These are phyloP conservation scores for Drosophila mimetica DNA, from an alignment of 2,888 invertebrate species.

Conservation along the genomic window DNA sequence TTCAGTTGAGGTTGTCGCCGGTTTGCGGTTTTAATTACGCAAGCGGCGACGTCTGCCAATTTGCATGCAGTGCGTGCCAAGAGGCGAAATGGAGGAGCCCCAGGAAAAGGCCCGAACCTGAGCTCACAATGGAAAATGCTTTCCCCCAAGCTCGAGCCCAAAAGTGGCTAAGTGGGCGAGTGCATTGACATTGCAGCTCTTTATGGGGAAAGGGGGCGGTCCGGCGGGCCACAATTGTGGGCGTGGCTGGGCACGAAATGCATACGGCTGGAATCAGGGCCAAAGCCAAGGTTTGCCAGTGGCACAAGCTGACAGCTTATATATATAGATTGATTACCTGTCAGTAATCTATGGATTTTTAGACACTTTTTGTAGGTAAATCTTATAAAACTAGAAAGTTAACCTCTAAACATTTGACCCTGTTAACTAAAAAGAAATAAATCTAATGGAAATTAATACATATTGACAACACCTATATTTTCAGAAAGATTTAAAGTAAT, in stretches of 20 bases:
- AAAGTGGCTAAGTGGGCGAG: conserved; percentile 56
- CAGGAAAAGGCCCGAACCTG: conserved; percentile 28
- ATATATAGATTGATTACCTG: not conserved
- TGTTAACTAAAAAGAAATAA: not conserved
- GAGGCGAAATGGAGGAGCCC: conserved; percentile 24
- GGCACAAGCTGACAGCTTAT: conserved; percentile 6
- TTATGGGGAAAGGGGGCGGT: not conserved
- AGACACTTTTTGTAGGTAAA: not conserved
- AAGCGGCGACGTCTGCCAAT: conserved; percentile 50
- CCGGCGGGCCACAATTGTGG: conserved; percentile 11
- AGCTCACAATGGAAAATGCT: conserved; percentile 34
- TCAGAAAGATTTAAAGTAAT: too few species aligned
- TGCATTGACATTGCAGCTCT: conserved; percentile 57
- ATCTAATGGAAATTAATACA: too few species aligned
- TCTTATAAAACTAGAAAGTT: not conserved
- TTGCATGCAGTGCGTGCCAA: conserved; percentile 66
- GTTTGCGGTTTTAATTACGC: conserved; percentile 61
- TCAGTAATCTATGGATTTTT: conserved; percentile 1
- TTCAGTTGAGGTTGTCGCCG: conserved; percentile 23
- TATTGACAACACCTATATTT: too few species aligned
- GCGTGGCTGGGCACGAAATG: conserved; percentile 12
- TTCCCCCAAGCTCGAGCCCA: conserved; percentile 28
- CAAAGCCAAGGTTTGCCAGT: conserved; percentile 30
- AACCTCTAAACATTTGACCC: not conserved
- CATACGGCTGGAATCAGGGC: conserved; percentile 22